Base-by-base conservation (phyloP, 1,140 invertebrate species). In the Micrasema longulum region DNA sequence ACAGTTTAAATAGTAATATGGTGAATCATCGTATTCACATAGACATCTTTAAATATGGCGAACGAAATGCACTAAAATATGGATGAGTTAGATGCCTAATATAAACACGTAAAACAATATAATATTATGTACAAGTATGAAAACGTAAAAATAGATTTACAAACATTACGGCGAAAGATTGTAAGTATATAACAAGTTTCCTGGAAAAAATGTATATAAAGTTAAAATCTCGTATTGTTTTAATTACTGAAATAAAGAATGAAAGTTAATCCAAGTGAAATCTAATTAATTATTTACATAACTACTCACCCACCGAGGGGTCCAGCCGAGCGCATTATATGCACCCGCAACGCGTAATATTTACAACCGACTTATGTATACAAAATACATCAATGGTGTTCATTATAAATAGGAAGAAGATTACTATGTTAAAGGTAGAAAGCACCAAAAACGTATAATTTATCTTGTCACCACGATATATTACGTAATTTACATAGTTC, bases 361-460 rank as follows among this genome's bases (percentile, higher is more conserved):
- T 71, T 74, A 74, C 73, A 74, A 74, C 72, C 71, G 73, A 74
- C 73, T 74, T 71, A 74, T 66, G 69, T 68, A 74, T 69, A 74
- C 57, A 67, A 70, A 70, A 36, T 65, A 71, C 53, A 66, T 50
- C 26, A 31, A 23, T 23, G 63, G 63, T 66, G 52, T 57, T 60
- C 66, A 57, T 45, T n/a, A 69, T 69, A 69, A 69, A 69, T 69
- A 69, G 9, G 35, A n/a, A 57, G 31, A 35, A 36, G 53, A 18
- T 57, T 36, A 57, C 53, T 35, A 57, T 35, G 26, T 57, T 57
- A 57, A 22, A 57, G 53, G 53, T 57, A 57, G 20, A n/a, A n/a
- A 57, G 53, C 53, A 57, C 53, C 53, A 38, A 10, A 38, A 38
- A 57, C 16, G 53, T 57, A 57, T 57, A 36, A 31, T 57, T 36